These are phyloP conservation scores for Drosophila testacea DNA, from an alignment of 2,888 invertebrate genomes.

Conservation along the genomic window DNA sequence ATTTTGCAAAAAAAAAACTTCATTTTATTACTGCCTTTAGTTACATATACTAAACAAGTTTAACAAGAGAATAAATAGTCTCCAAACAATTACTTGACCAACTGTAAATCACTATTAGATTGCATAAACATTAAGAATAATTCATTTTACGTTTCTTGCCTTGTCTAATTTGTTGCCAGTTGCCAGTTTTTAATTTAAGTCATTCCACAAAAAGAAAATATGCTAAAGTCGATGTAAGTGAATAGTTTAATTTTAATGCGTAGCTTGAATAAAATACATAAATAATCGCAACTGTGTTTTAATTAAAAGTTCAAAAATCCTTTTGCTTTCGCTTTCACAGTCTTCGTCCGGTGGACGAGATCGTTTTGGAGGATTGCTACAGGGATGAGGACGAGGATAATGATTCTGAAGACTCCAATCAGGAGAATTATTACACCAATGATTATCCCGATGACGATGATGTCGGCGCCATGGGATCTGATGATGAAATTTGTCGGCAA, in stretches of 20 bases:
- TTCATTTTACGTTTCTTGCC: constrained; percentile 17
- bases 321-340: constrained; percentile 56
- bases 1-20: too few relatives aligned
- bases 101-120: neutral
- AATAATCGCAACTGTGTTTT: constrained; percentile 38
- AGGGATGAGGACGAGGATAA: constrained; percentile 85
- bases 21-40: too few relatives aligned
- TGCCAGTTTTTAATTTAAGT: constrained; percentile 49
- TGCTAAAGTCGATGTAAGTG: constrained; percentile 62
- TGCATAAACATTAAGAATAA: constrained; percentile 10
- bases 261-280: constrained; percentile 41
- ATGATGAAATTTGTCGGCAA: constrained; percentile 87
- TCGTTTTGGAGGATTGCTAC: constrained; percentile 82
- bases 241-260: constrained; percentile 53
- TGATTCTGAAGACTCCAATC: constrained; percentile 91
- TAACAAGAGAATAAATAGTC: too few relatives aligned
- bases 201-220: constrained; percentile 54
- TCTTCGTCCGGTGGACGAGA: constrained; percentile 79
- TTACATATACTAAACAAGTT: too few relatives aligned
- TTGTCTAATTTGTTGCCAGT: constrained; percentile 49
- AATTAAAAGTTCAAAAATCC: constrained; percentile 12
- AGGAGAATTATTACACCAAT: constrained; percentile 91
- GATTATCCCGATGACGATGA: constrained; percentile 91
- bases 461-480: constrained; percentile 86
- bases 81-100: too few relatives aligned